Evolutionary conservation across 2,888 invertebrate genomes (phyloP).

Genomic region (Epinotia demarniana): DNA sequence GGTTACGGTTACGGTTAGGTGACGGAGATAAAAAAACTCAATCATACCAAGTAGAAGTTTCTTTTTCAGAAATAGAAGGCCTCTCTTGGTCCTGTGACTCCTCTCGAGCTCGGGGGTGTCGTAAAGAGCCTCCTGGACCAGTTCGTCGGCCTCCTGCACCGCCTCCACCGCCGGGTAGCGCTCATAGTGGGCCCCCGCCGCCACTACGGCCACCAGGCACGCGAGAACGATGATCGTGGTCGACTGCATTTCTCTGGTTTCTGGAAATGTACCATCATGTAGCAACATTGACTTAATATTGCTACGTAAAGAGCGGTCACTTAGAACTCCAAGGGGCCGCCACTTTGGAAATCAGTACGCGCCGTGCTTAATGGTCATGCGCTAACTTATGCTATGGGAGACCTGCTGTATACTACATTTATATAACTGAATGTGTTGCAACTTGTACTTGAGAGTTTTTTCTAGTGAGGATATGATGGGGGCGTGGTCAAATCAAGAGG

Average conservation of each 20-base stretch:
- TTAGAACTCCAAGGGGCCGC: too few species aligned
- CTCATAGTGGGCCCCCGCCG: conserved; percentile 61
- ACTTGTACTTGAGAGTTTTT: neutral
- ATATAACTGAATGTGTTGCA: too few species aligned
- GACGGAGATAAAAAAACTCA: neutral
- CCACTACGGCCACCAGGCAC: conserved; percentile 71
- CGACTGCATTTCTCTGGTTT: conserved; percentile 71
- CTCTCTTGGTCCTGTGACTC: conserved; percentile 74
- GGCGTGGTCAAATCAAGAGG: neutral
- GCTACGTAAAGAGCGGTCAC: too few species aligned
- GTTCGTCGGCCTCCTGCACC: conserved; percentile 49
- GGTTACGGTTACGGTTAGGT: too few species aligned
- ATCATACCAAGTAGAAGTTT: conserved; percentile 75
- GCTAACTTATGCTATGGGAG: too few species aligned
- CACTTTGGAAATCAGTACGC: too few species aligned
- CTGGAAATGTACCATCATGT: conserved; percentile 47
- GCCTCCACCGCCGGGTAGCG: conserved; percentile 58
- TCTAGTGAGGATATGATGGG: neutral
- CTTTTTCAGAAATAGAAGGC: conserved; percentile 74
- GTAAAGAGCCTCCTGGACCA: conserved; percentile 60
- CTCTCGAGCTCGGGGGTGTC: conserved; percentile 68
- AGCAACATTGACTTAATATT: too few species aligned
- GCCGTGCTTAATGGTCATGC: too few species aligned
- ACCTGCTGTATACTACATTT: too few species aligned
- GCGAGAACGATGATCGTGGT: conserved; percentile 72